These are phyloP conservation scores for Hydrochoerus hydrochaeris DNA, from an alignment of 2,113 vertebrate genomes.

Conservation along the genomic window DNA sequence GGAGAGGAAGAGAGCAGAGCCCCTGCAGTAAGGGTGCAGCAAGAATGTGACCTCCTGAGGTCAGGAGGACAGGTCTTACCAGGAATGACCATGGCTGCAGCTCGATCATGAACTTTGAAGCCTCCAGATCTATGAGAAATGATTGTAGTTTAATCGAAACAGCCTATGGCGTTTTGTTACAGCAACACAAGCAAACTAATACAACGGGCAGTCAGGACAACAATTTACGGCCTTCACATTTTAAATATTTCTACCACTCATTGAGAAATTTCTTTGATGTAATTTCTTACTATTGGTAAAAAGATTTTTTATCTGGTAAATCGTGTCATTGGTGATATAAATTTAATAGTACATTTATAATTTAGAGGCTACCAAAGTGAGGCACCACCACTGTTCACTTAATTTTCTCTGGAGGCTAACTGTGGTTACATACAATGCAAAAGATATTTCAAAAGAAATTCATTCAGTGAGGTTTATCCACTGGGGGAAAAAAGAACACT, in stretches of 20 bases:
- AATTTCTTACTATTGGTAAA: conserved; percentile 12
- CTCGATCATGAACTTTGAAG: neutral
- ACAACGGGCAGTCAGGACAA: neutral
- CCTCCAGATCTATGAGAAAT: neutral
- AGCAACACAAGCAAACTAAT: neutral
- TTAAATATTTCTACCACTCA: conserved; percentile 17
- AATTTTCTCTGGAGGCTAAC: conserved; percentile 66
- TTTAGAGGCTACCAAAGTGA: conserved; percentile 71
- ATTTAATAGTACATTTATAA: conserved; percentile 47
- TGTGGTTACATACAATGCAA: conserved; percentile 53
- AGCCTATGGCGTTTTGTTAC: neutral
- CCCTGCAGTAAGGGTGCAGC: neutral
- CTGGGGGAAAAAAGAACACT: conserved; percentile 44
- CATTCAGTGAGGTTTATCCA: conserved; percentile 49
- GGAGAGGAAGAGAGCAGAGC: neutral
- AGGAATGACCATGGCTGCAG: neutral
- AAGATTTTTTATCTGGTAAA: conserved; percentile 49
- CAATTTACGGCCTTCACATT: conserved; percentile 2
- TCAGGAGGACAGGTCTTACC: neutral
- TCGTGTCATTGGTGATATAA: conserved; percentile 52
- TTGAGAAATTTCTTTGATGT: neutral
- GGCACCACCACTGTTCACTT: neutral
- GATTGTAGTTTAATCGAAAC: neutral
- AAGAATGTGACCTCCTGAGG: neutral
- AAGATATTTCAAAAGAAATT: conserved; percentile 26